Evolutionary conservation across 1,140 invertebrate species (phyloP).

Genomic region (Trypoxylus dichotomus): DNA sequence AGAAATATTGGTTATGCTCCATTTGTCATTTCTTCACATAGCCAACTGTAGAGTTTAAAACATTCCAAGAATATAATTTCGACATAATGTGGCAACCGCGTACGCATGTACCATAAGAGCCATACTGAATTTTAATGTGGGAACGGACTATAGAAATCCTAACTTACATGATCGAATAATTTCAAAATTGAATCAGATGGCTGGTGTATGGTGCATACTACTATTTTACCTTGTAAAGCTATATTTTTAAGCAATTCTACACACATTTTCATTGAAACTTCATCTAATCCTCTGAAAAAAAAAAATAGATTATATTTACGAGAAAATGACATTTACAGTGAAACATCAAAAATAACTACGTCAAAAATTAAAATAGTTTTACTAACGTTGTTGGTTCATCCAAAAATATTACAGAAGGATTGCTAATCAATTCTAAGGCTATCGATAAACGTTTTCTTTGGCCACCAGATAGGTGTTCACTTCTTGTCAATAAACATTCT

Average conservation of each 20-base stretch:
- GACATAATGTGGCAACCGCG: no score
- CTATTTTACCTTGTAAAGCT: slow-evolving; percentile 70
- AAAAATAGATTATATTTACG: neutral
- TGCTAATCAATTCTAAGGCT: slow-evolving; percentile 87
- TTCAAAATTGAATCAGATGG: slow-evolving; percentile 77
- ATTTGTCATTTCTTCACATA: no score
- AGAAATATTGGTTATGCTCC: no score
- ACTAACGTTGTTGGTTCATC: slow-evolving; percentile 80
- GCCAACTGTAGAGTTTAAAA: no score
- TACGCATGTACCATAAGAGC: no score
- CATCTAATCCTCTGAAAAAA: slow-evolving; percentile 70
- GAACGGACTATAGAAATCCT: no score
- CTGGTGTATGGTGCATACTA: slow-evolving; percentile 84
- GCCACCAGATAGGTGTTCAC: slow-evolving; percentile 70
- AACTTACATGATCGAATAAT: slow-evolving; percentile 67
- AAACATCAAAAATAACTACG: no score
- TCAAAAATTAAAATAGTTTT: slow-evolving; percentile 2
- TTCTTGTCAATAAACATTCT: slow-evolving; percentile 59
- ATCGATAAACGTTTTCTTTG: slow-evolving; percentile 89
- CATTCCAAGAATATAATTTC: no score
- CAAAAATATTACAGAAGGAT: slow-evolving; percentile 82
- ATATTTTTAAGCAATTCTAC: slow-evolving; percentile 50
- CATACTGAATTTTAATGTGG: no score
- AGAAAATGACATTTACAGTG: neutral
- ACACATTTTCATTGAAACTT: slow-evolving; percentile 67